A percentile compares a stretch with the other conserved stretches of the same genome.
phyloP scores from a whole-genome alignment of 2,797 vertebrate species.

The Pseudopleuronectes americanus region DNA sequence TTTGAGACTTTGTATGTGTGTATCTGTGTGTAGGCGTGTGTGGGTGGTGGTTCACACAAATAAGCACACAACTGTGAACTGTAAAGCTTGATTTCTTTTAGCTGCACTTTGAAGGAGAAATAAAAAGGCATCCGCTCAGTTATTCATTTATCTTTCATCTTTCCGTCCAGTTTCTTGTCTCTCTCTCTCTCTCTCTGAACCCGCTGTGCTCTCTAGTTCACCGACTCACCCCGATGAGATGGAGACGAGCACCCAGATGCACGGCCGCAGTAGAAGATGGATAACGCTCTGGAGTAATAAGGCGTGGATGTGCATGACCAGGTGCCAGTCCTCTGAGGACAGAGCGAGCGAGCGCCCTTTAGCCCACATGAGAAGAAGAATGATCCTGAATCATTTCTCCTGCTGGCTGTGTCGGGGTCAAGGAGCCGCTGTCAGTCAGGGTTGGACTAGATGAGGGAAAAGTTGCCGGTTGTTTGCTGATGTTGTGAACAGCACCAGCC shows the following conservation, averaged over 20 bases:
- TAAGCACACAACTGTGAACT: conserved; percentile 49
- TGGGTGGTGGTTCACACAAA: conserved; percentile 49
- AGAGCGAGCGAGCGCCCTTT: conserved; percentile 38
- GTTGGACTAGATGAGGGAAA: conserved; percentile 37
- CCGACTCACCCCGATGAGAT: neutral
- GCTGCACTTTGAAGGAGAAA: conserved; percentile 17
- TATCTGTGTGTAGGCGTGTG: conserved; percentile 41
- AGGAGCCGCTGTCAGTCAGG: conserved; percentile 35
- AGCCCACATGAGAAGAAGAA: conserved; percentile 29
- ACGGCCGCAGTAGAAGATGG: conserved; percentile 28
- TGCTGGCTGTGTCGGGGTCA: conserved; percentile 15
- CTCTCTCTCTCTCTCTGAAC: neutral
- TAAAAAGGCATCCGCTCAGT: conserved; percentile 11
- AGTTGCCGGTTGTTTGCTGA: conserved; percentile 22
- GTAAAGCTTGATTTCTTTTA: conserved; percentile 39
- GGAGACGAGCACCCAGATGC: conserved; percentile 16
- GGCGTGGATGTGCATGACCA: conserved; percentile 29
- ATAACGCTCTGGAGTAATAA: conserved; percentile 45
- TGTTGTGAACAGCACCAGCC: conserved; percentile 17
- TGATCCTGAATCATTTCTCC: conserved; percentile 48
- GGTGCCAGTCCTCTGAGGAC: conserved; percentile 41
- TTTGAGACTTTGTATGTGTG: conserved; percentile 16
- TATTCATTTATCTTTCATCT: conserved; percentile 3
- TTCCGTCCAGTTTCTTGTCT: neutral
- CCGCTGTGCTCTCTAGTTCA: conserved; percentile 1